These are phyloP conservation scores for Eumacrocentrus americanus DNA, from an alignment of 2,888 invertebrate species.

Conservation along the genomic window DNA sequence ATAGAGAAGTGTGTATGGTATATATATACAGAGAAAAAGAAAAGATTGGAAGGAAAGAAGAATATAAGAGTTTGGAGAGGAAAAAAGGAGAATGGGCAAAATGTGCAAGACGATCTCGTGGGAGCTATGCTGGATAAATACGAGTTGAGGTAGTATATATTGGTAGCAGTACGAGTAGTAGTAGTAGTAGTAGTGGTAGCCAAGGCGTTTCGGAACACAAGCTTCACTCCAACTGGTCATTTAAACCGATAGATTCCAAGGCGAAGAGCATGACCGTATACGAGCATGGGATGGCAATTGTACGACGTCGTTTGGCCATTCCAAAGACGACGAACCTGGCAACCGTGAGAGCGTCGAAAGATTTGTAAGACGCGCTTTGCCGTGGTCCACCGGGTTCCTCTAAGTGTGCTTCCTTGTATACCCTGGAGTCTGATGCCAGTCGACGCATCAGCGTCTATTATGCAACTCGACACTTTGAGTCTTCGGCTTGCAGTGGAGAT, in stretches of 20 bases:
- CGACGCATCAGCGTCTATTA: conserved; percentile 9
- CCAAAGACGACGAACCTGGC: conserved; percentile 18
- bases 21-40: neutral
- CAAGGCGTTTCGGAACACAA: conserved; percentile 13
- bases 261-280: conserved; percentile 14
- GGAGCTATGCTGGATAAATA: conserved; percentile 23
- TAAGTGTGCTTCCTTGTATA: conserved; percentile 54
- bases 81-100: conserved; percentile 4
- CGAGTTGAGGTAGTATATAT: neutral
- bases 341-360: conserved; percentile 29
- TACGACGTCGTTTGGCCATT: conserved; percentile 41
- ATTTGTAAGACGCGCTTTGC: conserved; percentile 39
- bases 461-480: conserved; percentile 3
- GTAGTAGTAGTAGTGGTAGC: too few relatives aligned
- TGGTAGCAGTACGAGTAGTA: too few relatives aligned
- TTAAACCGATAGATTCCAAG: conserved; percentile 25
- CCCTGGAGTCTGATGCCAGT: conserved; percentile 40
- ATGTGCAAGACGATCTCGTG: conserved; percentile 14
- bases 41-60: neutral
- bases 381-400: conserved; percentile 31
- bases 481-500: neutral
- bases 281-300: conserved; percentile 34
- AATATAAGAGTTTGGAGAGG: neutral
- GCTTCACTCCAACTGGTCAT: conserved; percentile 21
- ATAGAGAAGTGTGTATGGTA: neutral